Percentiles rank a stretch among this genome's conserved stretches.
phyloP scores from a whole-genome alignment of 1,140 invertebrate species.

The Myzus persicae region DNA sequence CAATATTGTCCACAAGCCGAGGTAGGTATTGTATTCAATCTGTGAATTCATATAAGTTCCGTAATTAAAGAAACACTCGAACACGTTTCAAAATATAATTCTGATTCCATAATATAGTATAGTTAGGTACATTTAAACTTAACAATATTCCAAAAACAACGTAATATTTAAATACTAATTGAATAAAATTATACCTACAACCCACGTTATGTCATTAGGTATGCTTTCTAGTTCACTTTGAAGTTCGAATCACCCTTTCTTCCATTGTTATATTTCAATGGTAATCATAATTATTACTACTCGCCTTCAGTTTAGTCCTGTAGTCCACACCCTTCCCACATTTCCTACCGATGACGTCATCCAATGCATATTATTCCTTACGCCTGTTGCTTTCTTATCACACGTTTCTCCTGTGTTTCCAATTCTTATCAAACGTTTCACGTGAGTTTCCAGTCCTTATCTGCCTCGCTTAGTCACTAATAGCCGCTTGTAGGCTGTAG shows the following conservation, averaged over 20 bases:
- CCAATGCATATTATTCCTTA: background rate
- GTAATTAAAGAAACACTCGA: background rate
- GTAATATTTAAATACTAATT: background rate
- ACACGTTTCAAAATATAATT: background rate
- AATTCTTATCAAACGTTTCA: conserved; percentile 29
- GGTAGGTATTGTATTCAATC: background rate
- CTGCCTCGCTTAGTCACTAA: background rate
- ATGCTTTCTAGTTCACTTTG: background rate
- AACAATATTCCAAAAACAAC: background rate
- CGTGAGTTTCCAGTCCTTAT: background rate
- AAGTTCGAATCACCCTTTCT: conserved; percentile 35
- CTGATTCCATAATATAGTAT: background rate
- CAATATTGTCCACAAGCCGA: background rate
- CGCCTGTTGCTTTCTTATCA: conserved; percentile 37
- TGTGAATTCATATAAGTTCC: background rate
- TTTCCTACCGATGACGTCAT: conserved; percentile 44
- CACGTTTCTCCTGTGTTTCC: background rate
- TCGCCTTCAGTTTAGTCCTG: background rate
- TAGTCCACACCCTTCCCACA: conserved; percentile 43
- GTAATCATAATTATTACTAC: conserved; percentile 17
- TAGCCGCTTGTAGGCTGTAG: background rate
- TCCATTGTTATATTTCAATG: conserved; percentile 45
- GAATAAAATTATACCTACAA: conserved; percentile 23
- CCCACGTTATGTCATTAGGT: conserved; percentile 34
- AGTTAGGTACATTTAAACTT: background rate